phyloP scores from a whole-genome alignment of 2,113 vertebrate genomes.

The Gymnocephalus cernua region DNA sequence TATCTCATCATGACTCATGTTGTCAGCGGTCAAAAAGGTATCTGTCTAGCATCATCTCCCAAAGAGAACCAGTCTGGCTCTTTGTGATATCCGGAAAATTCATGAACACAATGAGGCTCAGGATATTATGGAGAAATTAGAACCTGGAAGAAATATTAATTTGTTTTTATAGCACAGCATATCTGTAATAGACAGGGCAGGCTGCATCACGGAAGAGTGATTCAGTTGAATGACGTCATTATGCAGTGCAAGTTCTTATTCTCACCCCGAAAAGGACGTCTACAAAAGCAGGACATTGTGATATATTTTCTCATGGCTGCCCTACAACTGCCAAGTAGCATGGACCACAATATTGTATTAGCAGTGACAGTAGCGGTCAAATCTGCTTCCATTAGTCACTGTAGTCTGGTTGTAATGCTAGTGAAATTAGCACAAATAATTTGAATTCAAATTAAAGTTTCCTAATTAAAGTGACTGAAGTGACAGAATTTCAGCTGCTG shows the following conservation, averaged over 20 bases:
- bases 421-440: neutral
- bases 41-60: conserved; percentile 45
- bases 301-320: conserved; percentile 33
- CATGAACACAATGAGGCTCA: conserved; percentile 21
- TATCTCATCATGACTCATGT: conserved; percentile 69
- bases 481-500: conserved; percentile 6
- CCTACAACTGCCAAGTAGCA: conserved; percentile 14
- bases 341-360: conserved; percentile 26
- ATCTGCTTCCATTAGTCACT: conserved; percentile 1
- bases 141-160: conserved; percentile 30
- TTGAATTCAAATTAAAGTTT: neutral
- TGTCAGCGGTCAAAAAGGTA: conserved; percentile 61
- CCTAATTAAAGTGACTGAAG: neutral
- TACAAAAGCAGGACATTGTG: conserved; percentile 19
- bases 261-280: conserved; percentile 32
- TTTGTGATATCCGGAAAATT: conserved; percentile 49
- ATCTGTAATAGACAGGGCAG: conserved; percentile 11
- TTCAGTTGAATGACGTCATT: conserved; percentile 68
- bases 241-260: conserved; percentile 48
- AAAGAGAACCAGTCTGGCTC: conserved; percentile 37
- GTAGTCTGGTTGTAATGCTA: neutral
- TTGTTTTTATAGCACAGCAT: conserved; percentile 1
- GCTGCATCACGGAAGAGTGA: conserved; percentile 39
- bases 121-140: conserved; percentile 47
- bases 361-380: conserved; percentile 21